phyloP scores from a whole-genome alignment of 2,888 invertebrate genomes.

The Hartigia nigra region DNA sequence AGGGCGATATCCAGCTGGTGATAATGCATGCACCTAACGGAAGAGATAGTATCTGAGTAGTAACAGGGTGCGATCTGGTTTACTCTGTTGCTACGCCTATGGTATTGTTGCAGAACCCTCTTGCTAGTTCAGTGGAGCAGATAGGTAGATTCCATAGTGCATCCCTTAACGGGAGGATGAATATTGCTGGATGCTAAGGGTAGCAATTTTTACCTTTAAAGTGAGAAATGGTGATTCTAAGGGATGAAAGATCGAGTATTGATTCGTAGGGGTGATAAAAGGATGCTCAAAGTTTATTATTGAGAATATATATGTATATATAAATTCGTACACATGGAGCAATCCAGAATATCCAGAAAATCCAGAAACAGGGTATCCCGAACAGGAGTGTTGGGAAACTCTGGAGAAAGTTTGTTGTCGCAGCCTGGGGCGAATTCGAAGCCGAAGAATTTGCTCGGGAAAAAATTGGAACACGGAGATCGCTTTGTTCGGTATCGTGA shows the following conservation, averaged over 20 bases:
- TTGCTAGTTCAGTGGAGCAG: background rate
- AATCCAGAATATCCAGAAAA: background rate
- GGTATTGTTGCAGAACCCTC: background rate
- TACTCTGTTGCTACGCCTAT: background rate
- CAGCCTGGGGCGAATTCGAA: slow-evolving; percentile 10
- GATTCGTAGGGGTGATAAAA: background rate
- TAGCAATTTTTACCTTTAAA: background rate
- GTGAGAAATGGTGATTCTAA: background rate
- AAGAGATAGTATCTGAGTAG: background rate
- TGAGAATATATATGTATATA: background rate
- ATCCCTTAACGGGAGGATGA: background rate
- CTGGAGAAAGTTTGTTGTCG: background rate
- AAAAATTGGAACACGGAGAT: background rate
- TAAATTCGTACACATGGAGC: background rate
- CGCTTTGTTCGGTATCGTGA: slow-evolving; percentile 40
- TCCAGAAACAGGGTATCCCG: background rate
- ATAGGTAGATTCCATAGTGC: background rate
- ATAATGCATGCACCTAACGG: slow-evolving; percentile 42
- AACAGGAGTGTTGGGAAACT: background rate
- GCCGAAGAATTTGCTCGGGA: background rate
- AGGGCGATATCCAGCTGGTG: slow-evolving; percentile 38
- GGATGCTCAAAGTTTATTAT: background rate
- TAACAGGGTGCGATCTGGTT: background rate
- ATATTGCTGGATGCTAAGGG: background rate
- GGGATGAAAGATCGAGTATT: background rate